Percentiles rank a stretch among this genome's conserved stretches.
These are phyloP conservation scores for Epinotia nisella DNA, from an alignment of 2,888 invertebrate species.

Conservation along the genomic window DNA sequence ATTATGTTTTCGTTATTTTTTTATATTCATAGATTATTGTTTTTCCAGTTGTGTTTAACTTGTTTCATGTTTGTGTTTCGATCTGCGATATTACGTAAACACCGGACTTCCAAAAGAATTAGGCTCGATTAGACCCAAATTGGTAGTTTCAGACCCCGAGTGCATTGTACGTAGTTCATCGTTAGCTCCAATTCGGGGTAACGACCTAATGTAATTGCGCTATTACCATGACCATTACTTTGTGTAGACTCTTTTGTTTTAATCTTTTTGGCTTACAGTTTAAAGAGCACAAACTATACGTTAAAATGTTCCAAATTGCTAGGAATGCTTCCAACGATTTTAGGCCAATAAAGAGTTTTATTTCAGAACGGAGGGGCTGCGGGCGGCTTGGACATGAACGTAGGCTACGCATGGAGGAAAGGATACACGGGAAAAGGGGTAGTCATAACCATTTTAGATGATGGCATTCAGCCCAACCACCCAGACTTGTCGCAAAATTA, in stretches of 20 bases:
- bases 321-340: constrained; percentile 38
- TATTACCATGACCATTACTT: constrained; percentile 40
- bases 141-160: constrained; percentile 17
- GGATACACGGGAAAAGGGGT: constrained; percentile 98
- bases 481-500: constrained; percentile 97
- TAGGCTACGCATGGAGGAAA: constrained; percentile 96
- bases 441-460: constrained; percentile 98
- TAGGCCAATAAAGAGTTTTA: constrained; percentile 46
- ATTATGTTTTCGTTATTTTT: no score
- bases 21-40: no score
- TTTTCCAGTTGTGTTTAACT: not conserved
- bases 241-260: constrained; percentile 42
- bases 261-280: constrained; percentile 42
- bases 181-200: constrained; percentile 35
- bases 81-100: not conserved
- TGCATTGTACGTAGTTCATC: constrained; percentile 34
- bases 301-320: constrained; percentile 38
- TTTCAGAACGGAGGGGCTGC: constrained; percentile 95
- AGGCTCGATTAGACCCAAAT: constrained; percentile 27
- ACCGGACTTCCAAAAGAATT: not conserved
- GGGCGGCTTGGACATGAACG: constrained; percentile 98
- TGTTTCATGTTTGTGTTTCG: not conserved
- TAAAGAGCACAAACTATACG: constrained; percentile 38
- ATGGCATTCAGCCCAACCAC: constrained; percentile 98
- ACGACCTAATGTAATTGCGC: constrained; percentile 41